Evolutionary conservation across 2,113 vertebrate genomes (phyloP), one percentile per base, ranked within the genome.

Genomic region (Chloroceryle aenea): DNA sequence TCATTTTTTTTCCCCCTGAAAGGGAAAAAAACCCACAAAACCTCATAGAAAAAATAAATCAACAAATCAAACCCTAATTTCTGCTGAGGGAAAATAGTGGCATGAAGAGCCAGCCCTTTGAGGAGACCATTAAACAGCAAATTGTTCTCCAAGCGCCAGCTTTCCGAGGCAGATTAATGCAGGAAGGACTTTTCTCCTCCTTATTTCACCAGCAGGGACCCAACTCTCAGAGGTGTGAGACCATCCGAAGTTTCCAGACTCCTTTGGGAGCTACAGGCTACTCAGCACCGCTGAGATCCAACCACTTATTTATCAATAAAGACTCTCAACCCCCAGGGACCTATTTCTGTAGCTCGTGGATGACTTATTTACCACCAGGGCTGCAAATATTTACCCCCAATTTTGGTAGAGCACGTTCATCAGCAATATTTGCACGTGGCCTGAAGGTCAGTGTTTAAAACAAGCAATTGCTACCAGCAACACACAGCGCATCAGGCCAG

Each of bases 391-490:
- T 32, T 76, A 47, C 34, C 63, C 58, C 38, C 53, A 75, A 4
- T 67, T 89, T 67, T 47, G 77, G 56, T 11, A 26, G 0, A 42
- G 45, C 13, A 8, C 3, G 11, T 56, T 68, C 0, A 2, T 50
- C 42, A 34, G n/a, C 27, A 61, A 1, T 10, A 30, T 83, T 71
- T 86, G 18, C 92, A 36, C 48, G 29, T 19, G 61, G 52, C 50
- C 42, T 3, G 2, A 20, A 29, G 67, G 77, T 71, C 45, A 64
- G 20, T 0, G 10, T 47, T 66, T 63, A 43, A 74, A 55, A 32
- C 21, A 59, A 73, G 21, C 5, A 4, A 0, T 3, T 3, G 10
- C 10, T 19, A 4, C 10, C 14, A 6, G 0, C 0, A 4, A n/a
- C 0, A 5, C 4, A 1, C 13, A 0, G 3, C 5, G 20, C 20